Conservation (phyloP, 2,888 invertebrate species). For the Agrochola macilenta region DNA sequence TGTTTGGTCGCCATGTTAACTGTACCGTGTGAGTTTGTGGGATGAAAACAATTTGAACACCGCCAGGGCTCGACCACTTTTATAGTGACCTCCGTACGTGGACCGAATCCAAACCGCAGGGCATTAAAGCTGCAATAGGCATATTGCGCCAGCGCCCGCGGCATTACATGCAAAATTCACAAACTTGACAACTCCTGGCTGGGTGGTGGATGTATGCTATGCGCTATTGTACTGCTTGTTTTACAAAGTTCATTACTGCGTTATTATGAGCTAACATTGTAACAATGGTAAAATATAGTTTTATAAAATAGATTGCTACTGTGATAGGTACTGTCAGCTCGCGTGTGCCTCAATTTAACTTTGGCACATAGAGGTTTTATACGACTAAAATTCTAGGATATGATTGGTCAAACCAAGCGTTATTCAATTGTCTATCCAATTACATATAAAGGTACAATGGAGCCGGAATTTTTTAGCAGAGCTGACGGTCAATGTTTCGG, state of each 20-base stretch:
- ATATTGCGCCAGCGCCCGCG: constrained; percentile 77
- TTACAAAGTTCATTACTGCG: constrained; percentile 32
- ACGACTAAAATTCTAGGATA: background rate
- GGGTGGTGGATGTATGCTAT: constrained; percentile 45
- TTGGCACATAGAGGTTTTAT: background rate
- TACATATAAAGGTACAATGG: constrained; percentile 18
- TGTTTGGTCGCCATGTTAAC: constrained; percentile 73
- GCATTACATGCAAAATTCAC: constrained; percentile 75
- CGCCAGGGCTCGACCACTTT: constrained; percentile 81
- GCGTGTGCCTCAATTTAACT: constrained; percentile 10
- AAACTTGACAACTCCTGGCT: constrained; percentile 74
- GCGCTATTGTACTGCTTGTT: constrained; percentile 27
- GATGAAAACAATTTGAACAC: constrained; percentile 85
- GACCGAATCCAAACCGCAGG: constrained; percentile 86
- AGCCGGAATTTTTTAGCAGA: background rate
- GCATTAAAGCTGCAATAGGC: constrained; percentile 84
- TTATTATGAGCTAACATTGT: constrained; percentile 27
- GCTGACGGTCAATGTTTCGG: background rate
- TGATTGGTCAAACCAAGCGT: constrained; percentile 36
- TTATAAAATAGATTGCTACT: background rate
- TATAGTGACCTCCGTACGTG: constrained; percentile 83
- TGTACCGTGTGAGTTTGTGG: constrained; percentile 78
- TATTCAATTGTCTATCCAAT: constrained; percentile 34
- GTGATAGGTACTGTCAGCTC: background rate
- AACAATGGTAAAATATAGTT: constrained; percentile 3